Evolutionary conservation across 2,888 invertebrate species (phyloP).

Genomic region (Bimastos eiseni): DNA sequence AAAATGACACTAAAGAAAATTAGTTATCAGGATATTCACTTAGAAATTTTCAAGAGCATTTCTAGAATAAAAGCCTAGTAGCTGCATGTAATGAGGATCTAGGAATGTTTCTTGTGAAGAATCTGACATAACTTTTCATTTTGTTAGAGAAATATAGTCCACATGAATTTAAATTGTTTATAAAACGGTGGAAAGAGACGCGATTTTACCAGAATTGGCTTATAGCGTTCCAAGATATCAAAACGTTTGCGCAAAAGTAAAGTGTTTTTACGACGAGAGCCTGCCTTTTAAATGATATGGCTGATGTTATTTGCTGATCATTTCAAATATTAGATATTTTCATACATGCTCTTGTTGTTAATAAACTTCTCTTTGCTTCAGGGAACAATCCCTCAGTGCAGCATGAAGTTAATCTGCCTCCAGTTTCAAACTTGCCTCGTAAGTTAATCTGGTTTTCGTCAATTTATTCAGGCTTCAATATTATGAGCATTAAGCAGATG

Average conservation of each 20-base stretch:
- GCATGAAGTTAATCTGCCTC: slow-evolving; percentile 35
- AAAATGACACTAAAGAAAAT: too few species aligned
- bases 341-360: slow-evolving; percentile 14
- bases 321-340: not conserved
- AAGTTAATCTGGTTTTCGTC: slow-evolving; percentile 20
- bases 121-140: not conserved
- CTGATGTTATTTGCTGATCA: not conserved
- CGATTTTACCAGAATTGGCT: not conserved
- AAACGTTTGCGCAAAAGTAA: not conserved
- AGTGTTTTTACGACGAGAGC: not conserved
- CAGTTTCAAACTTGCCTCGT: slow-evolving; percentile 41
- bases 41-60: too few species aligned
- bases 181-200: not conserved
- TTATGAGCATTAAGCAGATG: too few species aligned
- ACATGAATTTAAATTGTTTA: not conserved
- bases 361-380: slow-evolving; percentile 21
- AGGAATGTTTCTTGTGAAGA: not conserved
- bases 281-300: not conserved
- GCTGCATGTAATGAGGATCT: not conserved
- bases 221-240: not conserved
- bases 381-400: slow-evolving; percentile 37
- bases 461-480: not conserved
- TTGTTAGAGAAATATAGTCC: not conserved
- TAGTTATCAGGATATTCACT: too few species aligned
- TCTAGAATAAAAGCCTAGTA: too few species aligned